Evolutionary conservation across 2,797 vertebrate genomes (phyloP).

Genomic region (Sebastes trivittatus): DNA sequence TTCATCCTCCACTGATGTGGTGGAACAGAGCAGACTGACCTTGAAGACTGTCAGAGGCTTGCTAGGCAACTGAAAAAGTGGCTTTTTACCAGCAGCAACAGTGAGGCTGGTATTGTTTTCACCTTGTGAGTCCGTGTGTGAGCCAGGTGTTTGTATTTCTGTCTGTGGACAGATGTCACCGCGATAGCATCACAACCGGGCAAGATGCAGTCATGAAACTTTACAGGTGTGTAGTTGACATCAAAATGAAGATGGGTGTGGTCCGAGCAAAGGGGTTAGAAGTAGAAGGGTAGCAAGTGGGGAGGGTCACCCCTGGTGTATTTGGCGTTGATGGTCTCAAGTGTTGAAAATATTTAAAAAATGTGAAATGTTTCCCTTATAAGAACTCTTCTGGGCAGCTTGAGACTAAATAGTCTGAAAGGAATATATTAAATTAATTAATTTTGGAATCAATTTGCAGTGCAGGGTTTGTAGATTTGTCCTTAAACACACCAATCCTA

Average conservation of each 20-base stretch:
- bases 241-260: too few species aligned
- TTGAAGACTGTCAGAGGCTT: constrained; percentile 30
- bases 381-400: neutral
- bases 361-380: neutral
- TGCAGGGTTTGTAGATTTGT: neutral
- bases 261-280: too few species aligned
- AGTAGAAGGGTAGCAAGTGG: too few species aligned
- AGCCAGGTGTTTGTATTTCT: neutral
- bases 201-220: too few species aligned
- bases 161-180: too few species aligned
- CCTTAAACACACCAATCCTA: neutral
- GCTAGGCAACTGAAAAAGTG: neutral
- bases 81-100: neutral
- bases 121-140: neutral
- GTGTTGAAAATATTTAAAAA: neutral
- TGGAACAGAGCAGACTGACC: constrained; percentile 21
- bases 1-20: constrained; percentile 2
- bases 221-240: too few species aligned
- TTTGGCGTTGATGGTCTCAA: too few species aligned
- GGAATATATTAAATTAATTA: neutral
- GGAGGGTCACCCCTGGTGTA: too few species aligned
- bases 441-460: neutral
- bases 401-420: neutral
- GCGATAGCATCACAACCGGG: too few species aligned
- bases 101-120: neutral